Percentiles rank a stretch among this genome's conserved stretches.
Conservation (phyloP, 2,797 vertebrate genomes). For the Acanthornis magna region DNA sequence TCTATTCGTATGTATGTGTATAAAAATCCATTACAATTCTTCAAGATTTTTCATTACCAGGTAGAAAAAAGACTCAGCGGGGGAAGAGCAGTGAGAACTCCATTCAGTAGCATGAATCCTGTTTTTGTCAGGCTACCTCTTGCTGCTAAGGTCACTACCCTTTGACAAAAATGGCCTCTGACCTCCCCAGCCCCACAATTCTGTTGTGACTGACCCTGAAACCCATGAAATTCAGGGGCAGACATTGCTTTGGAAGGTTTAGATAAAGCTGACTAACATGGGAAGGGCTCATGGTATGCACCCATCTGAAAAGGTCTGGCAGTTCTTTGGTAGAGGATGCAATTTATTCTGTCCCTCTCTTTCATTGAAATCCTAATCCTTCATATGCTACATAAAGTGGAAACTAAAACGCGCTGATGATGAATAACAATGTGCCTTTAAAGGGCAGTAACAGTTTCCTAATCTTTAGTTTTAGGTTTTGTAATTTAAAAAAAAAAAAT, state of each 20-base stretch:
- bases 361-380: constrained; percentile 73
- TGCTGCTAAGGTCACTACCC: constrained; percentile 83
- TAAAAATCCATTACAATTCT: constrained; percentile 50
- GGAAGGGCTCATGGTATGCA: constrained; percentile 71
- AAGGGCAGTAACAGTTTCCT: constrained; percentile 17
- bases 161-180: constrained; percentile 84
- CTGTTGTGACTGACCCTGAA: constrained; percentile 79
- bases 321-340: constrained; percentile 68
- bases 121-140: constrained; percentile 80
- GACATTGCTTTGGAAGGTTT: constrained; percentile 70
- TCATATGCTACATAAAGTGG: constrained; percentile 68
- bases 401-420: constrained; percentile 58
- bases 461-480: constrained; percentile 19
- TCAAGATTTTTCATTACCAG: constrained; percentile 74
- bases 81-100: constrained; percentile 72
- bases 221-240: constrained; percentile 78
- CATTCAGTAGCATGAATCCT: constrained; percentile 78
- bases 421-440: constrained; percentile 67
- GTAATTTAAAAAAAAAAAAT: not conserved
- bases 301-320: constrained; percentile 69
- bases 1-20: not conserved
- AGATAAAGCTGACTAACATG: constrained; percentile 76
- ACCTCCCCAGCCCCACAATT: constrained; percentile 76
- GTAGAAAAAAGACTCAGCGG: constrained; percentile 67
- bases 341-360: constrained; percentile 73